Evolutionary conservation across 2,888 invertebrate genomes (phyloP), one percentile per base, ranked within the genome.

Genomic region (Euplagia quadripunctaria): DNA sequence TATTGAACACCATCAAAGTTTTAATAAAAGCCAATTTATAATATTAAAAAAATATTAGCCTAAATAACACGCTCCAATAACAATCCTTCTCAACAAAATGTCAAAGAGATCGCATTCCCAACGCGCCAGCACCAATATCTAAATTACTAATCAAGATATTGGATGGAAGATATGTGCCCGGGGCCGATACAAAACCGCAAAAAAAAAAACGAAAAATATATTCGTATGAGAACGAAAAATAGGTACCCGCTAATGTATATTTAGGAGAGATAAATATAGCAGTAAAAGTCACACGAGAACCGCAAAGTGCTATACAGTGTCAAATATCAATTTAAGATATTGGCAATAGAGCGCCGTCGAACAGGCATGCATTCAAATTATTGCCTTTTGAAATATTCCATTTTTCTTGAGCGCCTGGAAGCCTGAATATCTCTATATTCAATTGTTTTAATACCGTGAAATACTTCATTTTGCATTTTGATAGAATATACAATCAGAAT

Each of bases 261-360:
- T 89, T 88, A 85, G 84, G 82, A 84, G 85, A 82, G 79, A 88
- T 88, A 88, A 89, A 89, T 84, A 84, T 79, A 75, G 85, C 84
- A 86, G 86, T 93, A 92, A 92, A 92, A 85, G 91, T 92, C 91
- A 84, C 84, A 85, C 77, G 83, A 81, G 85, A 87, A 83, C 31
- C 78, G 77, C 82, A 81, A 80, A 77, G 78, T 72, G 79, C 71
- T 82, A 87, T 89, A 86, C 88, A 86, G 87, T 89, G 91, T 91
- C 92, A 91, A 92, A 91, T 92, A 92, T 92, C 89, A 90, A 91
- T 91, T 91, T 92, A 85, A 87, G 87, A 91, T 92, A 93, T 92
- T 90, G 90, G 85, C 81, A 81, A 84, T 83, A 78, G 84, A 83
- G 81, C 80, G 78, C 79, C 73, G 74, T 77, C 71, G 71, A 74